Evolutionary conservation across 2,888 invertebrate species (phyloP).

Genomic region (Limnephilus auricula): DNA sequence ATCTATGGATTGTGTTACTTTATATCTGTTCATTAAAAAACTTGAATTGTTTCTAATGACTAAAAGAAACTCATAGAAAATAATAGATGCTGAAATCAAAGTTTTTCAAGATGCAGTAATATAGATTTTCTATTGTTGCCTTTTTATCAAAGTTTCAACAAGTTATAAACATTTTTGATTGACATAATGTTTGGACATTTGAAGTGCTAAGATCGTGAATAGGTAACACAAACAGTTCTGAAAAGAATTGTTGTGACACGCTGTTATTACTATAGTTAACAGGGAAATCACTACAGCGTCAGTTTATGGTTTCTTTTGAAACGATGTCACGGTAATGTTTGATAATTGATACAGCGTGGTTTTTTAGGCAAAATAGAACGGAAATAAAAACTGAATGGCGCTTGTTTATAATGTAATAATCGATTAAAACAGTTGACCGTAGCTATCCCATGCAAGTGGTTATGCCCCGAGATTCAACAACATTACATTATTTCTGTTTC

Average conservation of each 20-base stretch:
- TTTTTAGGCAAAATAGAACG: constrained; percentile 37
- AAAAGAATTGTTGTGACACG: constrained; percentile 30
- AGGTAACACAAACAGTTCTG: constrained; percentile 17
- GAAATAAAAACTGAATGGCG: constrained; percentile 14
- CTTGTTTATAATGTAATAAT: constrained; percentile 21
- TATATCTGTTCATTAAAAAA: not conserved
- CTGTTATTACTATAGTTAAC: not conserved
- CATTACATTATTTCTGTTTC: not conserved
- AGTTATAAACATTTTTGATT: not conserved
- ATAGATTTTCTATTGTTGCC: not conserved
- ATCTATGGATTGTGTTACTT: not conserved
- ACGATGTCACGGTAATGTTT: constrained; percentile 46
- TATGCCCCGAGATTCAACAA: constrained; percentile 6
- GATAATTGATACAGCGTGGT: constrained; percentile 43
- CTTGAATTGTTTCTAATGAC: not conserved
- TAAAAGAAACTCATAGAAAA: not conserved
- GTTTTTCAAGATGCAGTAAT: not conserved
- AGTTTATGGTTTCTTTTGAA: constrained; percentile 41
- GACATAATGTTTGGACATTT: not conserved
- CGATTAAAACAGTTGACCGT: not conserved
- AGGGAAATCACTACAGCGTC: constrained; percentile 26
- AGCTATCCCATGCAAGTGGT: constrained; percentile 7
- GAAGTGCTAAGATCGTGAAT: constrained; percentile 13
- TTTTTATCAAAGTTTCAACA: not conserved
- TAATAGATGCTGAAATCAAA: not conserved